Conservation (phyloP, 2,113 vertebrate species). For the Meriones unguiculatus region DNA sequence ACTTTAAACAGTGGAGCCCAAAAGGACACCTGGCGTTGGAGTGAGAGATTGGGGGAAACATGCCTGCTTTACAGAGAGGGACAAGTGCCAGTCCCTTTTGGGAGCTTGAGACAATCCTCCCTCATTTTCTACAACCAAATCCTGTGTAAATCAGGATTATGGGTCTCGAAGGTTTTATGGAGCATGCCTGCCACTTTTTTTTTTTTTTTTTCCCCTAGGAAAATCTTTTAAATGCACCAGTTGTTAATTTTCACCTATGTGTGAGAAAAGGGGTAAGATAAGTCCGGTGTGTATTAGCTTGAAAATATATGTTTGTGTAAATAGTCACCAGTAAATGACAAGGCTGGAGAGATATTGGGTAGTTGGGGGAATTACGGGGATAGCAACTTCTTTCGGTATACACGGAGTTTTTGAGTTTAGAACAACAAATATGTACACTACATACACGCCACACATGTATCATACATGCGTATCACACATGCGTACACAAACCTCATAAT, state of each 20-base stretch:
- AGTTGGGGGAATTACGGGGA: neutral
- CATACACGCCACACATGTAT: neutral
- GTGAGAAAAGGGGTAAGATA: neutral
- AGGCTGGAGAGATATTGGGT: neutral
- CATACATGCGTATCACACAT: neutral
- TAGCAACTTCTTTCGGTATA: neutral
- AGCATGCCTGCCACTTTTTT: neutral
- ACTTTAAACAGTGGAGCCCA: neutral
- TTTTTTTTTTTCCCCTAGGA: neutral
- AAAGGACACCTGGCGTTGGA: neutral
- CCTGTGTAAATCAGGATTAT: neutral
- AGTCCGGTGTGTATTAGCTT: neutral
- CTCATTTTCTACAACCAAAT: neutral
- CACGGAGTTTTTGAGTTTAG: constrained; percentile 7
- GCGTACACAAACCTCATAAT: neutral
- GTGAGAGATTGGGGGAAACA: neutral
- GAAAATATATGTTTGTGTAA: constrained; percentile 17
- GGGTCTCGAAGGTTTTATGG: constrained; percentile 21
- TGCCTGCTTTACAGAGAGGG: neutral
- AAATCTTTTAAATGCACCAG: neutral
- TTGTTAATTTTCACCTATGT: neutral
- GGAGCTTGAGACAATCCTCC: neutral
- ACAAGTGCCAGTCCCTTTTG: neutral
- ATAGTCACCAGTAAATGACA: neutral
- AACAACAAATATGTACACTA: neutral